Evolutionary conservation across 1,140 invertebrate genomes (phyloP), one percentile per base, ranked within the genome.

Genomic region (Zaprionus africanus): DNA sequence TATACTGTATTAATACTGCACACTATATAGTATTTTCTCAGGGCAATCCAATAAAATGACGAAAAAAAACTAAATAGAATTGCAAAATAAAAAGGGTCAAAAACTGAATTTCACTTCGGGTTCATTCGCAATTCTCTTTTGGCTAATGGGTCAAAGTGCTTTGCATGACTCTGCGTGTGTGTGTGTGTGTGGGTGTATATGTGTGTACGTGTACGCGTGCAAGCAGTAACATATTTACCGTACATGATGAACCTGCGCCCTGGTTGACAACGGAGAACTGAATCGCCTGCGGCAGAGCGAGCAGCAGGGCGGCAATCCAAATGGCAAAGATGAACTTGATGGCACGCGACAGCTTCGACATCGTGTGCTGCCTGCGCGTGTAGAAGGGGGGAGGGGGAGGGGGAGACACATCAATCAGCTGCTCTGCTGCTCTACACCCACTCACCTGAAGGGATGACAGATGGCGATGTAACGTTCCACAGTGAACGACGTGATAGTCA

Each of bases 401-500:
- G 19, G 9, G 19, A 67, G 34, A 43, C 43, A 34, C 64, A 74
- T 51, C 66, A 78, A 79, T 86, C 76, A 85, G 69, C 17, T 43
- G 59, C 31, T 34, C 9, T 11, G 38, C 28, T 31, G 7, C 28
- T 9, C 28, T 31, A 31, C 31, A 6, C 28, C 28, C 19, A 65
- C 90, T 84, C 71, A 94, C 81, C 94, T 93, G 78, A 97, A 94
- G 5, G 96, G 96, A 93, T 97, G 96, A 84, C 96, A 97, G 67
- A 97, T 97, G 54, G 96, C 96, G n/a, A 97, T 93, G 90, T 97
- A 98, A 13, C 97, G 93, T 92, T 98, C 97, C 3, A 97, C 94
- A 1, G 97, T 97, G 93, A 98, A 98, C 12, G 96, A 95, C 1
- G 97, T 97, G 74, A 99, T 98, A 1, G 97, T 98, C n/a, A 98